Evolutionary conservation across 2,888 invertebrate species (phyloP).

Genomic region (Ichneumoninae sp.): DNA sequence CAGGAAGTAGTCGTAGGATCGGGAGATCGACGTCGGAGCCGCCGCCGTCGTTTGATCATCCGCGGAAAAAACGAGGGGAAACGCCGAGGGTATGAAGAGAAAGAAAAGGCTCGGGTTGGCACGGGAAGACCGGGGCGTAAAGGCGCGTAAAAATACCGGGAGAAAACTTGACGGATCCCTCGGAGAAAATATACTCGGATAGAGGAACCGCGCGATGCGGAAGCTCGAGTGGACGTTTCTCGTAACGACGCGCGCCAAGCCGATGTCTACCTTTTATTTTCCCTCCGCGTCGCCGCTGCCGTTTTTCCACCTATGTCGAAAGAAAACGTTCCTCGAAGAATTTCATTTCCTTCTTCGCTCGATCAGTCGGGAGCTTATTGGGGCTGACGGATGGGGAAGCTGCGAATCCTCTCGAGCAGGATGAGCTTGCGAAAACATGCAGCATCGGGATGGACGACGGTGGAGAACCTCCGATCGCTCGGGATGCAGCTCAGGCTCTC

Average conservation of each 20-base stretch:
- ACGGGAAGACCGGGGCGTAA: background rate
- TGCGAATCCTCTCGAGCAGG: background rate
- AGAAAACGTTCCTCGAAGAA: constrained; percentile 40
- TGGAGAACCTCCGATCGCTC: background rate
- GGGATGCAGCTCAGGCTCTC: constrained; percentile 2
- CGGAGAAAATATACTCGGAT: background rate
- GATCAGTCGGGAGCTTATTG: constrained; percentile 36
- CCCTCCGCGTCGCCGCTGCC: background rate
- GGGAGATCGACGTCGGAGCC: background rate
- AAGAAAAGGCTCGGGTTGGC: constrained; percentile 24
- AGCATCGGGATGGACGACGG: background rate
- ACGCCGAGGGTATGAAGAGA: background rate
- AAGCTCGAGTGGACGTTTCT: constrained; percentile 22
- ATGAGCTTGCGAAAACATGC: constrained; percentile 36
- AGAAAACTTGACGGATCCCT: constrained; percentile 8
- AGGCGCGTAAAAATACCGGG: constrained; percentile 9
- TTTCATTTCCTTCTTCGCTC: constrained; percentile 46
- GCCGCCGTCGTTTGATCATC: constrained; percentile 50
- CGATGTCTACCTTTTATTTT: background rate
- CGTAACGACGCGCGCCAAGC: constrained; percentile 26
- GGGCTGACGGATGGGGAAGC: constrained; percentile 7
- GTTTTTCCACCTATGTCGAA: constrained; percentile 15
- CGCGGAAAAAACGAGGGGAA: background rate
- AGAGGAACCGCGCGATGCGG: background rate
- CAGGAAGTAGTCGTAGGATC: background rate